Base-by-base conservation (phyloP, 2,797 vertebrate genomes). In the Alosa sapidissima region DNA sequence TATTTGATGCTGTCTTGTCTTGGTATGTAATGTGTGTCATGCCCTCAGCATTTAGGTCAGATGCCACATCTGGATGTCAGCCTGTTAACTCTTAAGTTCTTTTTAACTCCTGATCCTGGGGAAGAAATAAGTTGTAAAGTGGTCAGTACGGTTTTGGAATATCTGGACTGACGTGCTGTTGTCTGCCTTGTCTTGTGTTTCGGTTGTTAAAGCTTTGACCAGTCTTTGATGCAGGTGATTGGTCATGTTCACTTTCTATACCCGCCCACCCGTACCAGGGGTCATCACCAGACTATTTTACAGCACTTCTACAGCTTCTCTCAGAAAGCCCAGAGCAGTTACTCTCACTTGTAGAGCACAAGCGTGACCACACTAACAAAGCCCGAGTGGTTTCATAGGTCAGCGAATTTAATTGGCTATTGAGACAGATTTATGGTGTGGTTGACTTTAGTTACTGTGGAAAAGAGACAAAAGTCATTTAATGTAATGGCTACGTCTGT, bases 321-420 rank as follows among this genome's bases (percentile, higher is more conserved):
- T 45, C 72, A 47, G 16, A 45, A 45, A 47, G 72, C 36, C 14
- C 14, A 78, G 36, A 47, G 72, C 36, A 78, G 72, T 45, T 21
- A 78, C 72, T 19, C 72, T 45, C 41, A 19, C 36, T 78, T 78
- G 72, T 47, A 19, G 72, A 78, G 72, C 41, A 47, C 72, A 47
- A 78, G 72, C 72, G 45, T 78, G 72, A 47, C 41, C 36, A 78
- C 72, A 47, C 19, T 45, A 78, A 78, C 36, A 19, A 47, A 47
- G 72, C 41, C 41, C 47, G 41, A 78, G 72, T 45, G 72, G 36
- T 78, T 45, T 45, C 16, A 47, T 78, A 47, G 72, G 72, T 78
- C 72, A 78, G 41, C 11, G 72, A 47, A 41, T 78, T 78, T 78
- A 78, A 78, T 78, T 78, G 72, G 72, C 41, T 78, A 47, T 78